Percentiles rank a stretch among this genome's conserved stretches.
phyloP scores from a whole-genome alignment of 2,888 invertebrate species.

The Caenorhabditis sp. region DNA sequence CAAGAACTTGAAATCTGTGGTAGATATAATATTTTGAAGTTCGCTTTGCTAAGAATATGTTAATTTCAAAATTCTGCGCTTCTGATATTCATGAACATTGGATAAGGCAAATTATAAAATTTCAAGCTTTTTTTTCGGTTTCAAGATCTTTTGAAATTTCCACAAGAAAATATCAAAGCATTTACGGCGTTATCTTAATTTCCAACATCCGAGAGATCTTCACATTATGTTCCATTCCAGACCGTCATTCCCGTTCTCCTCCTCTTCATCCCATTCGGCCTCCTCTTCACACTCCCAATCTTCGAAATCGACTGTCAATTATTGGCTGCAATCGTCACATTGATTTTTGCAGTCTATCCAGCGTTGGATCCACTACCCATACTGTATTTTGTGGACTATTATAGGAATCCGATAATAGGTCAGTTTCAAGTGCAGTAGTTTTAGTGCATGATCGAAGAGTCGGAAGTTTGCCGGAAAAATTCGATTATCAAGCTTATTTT shows the following conservation, averaged over 20 bases:
- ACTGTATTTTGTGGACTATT: constrained; percentile 46
- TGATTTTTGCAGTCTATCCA: constrained; percentile 47
- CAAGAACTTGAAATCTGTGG: too few relatives aligned
- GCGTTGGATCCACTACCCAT: constrained; percentile 48
- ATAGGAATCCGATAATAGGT: constrained; percentile 32
- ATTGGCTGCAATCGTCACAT: constrained; percentile 14
- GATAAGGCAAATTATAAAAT: too few relatives aligned
- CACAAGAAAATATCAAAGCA: too few relatives aligned
- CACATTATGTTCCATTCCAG: too few relatives aligned
- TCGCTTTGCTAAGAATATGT: not conserved
- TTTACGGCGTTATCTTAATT: too few relatives aligned
- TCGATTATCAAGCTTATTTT: not conserved
- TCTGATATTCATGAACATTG: too few relatives aligned
- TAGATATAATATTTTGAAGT: not conserved
- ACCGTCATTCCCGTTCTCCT: constrained; percentile 37
- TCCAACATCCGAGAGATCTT: too few relatives aligned
- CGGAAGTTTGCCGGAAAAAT: too few relatives aligned
- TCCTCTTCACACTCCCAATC: constrained; percentile 35
- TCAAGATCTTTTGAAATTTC: not conserved
- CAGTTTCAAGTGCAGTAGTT: not conserved
- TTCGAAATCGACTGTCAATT: constrained; percentile 28
- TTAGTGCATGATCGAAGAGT: too few relatives aligned
- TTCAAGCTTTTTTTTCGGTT: too few relatives aligned
- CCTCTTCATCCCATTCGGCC: constrained; percentile 39
- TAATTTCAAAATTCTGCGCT: too few relatives aligned